A percentile compares a stretch with the other conserved stretches of the same genome.
These are phyloP conservation scores for Herpetotheres cachinnans DNA, from an alignment of 2,113 vertebrate genomes.

Conservation along the genomic window DNA sequence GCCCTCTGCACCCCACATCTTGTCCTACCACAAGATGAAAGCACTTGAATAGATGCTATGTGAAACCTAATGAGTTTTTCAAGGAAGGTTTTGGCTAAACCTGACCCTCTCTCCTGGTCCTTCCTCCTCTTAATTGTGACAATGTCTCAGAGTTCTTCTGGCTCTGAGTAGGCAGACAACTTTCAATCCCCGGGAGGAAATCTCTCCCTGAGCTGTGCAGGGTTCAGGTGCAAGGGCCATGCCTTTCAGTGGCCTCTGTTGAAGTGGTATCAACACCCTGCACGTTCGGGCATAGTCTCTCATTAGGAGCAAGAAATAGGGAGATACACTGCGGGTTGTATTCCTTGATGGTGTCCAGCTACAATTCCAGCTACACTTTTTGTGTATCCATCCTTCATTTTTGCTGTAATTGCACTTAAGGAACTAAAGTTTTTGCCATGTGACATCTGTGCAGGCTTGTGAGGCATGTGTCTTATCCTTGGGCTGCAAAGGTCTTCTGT, in stretches of 20 bases:
- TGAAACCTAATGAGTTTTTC: not conserved
- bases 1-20: not conserved
- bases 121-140: not conserved
- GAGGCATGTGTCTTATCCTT: not conserved
- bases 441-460: not conserved
- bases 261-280: not conserved
- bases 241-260: not conserved
- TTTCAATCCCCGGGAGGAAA: rapidly evolving
- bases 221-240: rapidly evolving
- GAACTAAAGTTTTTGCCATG: not conserved
- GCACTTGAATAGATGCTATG: not conserved
- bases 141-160: not conserved
- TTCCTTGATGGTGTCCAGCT: not conserved
- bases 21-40: not conserved
- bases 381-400: not conserved
- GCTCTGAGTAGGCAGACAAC: not conserved
- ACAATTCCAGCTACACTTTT: not conserved
- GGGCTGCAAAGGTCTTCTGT: not conserved
- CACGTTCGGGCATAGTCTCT: not conserved
- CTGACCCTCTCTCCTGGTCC: not conserved
- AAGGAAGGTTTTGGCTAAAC: not conserved
- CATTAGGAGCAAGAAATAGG: not conserved
- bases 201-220: not conserved
- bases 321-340: not conserved
- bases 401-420: not conserved